Percentiles rank a stretch among this genome's conserved stretches.
Evolutionary conservation across 2,113 vertebrate species (phyloP).

Genomic region (Sylvilagus bachmani): DNA sequence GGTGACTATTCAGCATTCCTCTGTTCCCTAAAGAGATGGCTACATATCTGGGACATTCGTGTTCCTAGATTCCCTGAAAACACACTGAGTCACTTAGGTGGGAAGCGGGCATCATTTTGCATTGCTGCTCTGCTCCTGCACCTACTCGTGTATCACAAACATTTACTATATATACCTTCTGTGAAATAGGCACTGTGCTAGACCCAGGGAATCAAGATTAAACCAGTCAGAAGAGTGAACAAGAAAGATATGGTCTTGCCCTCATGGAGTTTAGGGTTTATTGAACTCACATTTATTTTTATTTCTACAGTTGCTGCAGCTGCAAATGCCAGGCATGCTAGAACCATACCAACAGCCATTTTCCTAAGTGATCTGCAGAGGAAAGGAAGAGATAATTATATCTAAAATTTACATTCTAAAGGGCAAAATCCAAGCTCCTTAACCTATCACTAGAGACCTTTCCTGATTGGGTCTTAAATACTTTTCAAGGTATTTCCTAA

Average conservation of each 20-base stretch:
- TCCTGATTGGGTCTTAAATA: not conserved
- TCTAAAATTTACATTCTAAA: not conserved
- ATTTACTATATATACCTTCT: not conserved
- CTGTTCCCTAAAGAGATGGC: not conserved
- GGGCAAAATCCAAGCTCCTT: not conserved
- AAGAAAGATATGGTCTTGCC: not conserved
- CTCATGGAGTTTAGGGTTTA: not conserved
- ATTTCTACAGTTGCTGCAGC: slow-evolving; percentile 94
- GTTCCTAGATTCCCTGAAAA: slow-evolving; percentile 23
- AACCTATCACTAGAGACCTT: not conserved
- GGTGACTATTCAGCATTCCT: not conserved
- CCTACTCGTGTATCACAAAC: not conserved
- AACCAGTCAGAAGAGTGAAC: slow-evolving; percentile 19
- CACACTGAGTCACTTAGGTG: slow-evolving; percentile 4
- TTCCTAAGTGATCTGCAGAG: slow-evolving; percentile 93
- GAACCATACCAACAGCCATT: slow-evolving; percentile 96
- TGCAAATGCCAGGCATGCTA: slow-evolving; percentile 94
- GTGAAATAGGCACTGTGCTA: not conserved
- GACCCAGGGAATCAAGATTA: not conserved
- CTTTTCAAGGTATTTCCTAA: slow-evolving; percentile 53
- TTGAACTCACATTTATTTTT: slow-evolving; percentile 92
- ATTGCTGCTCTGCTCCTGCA: not conserved
- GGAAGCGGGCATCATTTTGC: slow-evolving; percentile 29
- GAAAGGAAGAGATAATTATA: slow-evolving; percentile 69
- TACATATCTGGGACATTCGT: not conserved